A percentile compares a stretch with the other conserved stretches of the same genome.
phyloP scores from a whole-genome alignment of 2,888 invertebrate genomes.

The Aethes cnicana region DNA sequence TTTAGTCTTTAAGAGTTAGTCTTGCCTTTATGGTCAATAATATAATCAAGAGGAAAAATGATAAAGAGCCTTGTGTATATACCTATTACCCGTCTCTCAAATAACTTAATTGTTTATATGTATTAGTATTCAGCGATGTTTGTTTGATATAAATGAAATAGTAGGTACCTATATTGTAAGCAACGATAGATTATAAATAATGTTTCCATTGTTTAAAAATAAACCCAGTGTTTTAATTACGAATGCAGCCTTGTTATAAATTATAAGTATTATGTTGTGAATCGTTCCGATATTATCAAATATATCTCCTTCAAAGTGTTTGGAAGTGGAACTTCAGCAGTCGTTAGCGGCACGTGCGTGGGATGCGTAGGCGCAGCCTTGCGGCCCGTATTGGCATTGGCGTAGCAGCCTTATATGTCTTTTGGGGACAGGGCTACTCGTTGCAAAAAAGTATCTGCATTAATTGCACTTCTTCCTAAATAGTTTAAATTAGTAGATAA shows the following conservation, averaged over 20 bases:
- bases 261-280: not conserved
- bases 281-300: constrained; percentile 7
- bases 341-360: constrained; percentile 26
- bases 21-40: too few species aligned
- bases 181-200: not conserved
- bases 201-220: not conserved
- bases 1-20: too few species aligned
- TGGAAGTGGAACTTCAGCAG: constrained; percentile 16
- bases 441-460: constrained; percentile 32
- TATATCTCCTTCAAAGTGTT: constrained; percentile 10
- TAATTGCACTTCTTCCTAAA: too few species aligned
- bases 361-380: constrained; percentile 38
- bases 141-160: too few species aligned
- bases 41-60: too few species aligned
- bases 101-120: too few species aligned
- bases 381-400: constrained; percentile 51
- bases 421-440: constrained; percentile 41
- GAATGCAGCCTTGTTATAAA: not conserved
- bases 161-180: too few species aligned
- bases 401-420: constrained; percentile 55
- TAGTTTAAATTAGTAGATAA: too few species aligned
- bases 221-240: not conserved
- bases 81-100: too few species aligned
- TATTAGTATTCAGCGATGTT: too few species aligned
- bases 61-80: too few species aligned